Evolutionary conservation across 64 coral and sea anemone species (phyloP).

Genomic region (Hydrozoanthus tunicans): DNA sequence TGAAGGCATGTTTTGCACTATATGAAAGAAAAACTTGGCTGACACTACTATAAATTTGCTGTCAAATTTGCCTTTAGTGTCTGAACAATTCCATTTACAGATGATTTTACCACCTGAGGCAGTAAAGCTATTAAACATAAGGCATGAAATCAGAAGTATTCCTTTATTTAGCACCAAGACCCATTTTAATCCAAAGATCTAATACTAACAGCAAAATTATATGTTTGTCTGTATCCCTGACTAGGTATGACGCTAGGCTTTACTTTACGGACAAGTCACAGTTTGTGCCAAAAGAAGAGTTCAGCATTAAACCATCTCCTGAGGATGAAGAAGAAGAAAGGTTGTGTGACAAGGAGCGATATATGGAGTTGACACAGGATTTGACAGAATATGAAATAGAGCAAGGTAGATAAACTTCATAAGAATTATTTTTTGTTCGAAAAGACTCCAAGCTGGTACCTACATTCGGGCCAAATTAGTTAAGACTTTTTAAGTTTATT

Average conservation of each 20-base stretch:
- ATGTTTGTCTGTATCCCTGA: neutral
- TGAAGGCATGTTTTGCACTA: no score
- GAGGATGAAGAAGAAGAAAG: conserved; percentile 23
- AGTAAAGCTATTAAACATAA: no score
- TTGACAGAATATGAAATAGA: conserved; percentile 57
- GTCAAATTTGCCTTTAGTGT: no score
- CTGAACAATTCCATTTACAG: no score
- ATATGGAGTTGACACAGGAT: conserved; percentile 34
- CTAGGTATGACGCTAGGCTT: conserved; percentile 49
- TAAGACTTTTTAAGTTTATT: no score
- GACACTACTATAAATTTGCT: no score
- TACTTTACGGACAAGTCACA: conserved; percentile 44
- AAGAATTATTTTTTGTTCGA: neutral
- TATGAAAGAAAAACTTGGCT: no score
- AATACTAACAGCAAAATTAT: neutral
- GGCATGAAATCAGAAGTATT: neutral
- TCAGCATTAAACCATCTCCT: neutral
- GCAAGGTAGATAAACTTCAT: conserved; percentile 12
- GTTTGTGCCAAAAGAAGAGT: conserved; percentile 12
- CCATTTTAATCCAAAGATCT: neutral
- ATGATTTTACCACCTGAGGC: no score
- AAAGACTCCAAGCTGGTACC: neutral
- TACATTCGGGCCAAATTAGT: no score
- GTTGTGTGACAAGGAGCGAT: conserved; percentile 43
- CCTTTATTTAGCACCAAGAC: neutral